Conservation (phyloP, 2,888 invertebrate genomes). For the Tetragonula carbonaria region DNA sequence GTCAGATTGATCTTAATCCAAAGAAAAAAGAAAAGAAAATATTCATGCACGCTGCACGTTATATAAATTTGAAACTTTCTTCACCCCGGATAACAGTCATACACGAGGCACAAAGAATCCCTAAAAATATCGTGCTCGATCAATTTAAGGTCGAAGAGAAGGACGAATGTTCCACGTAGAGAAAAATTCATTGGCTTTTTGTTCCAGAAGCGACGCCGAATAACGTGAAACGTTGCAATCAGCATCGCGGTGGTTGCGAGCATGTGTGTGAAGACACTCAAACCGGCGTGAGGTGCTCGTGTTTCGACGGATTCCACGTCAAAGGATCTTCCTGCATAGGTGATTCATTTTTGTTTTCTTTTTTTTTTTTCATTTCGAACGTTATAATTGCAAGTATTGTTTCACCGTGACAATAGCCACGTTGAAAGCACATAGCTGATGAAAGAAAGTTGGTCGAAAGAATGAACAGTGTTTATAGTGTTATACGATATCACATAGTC, state of each 20-base stretch:
- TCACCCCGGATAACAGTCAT: background rate
- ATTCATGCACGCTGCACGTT: background rate
- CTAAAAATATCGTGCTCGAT: slow-evolving; percentile 2
- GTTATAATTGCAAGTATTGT: slow-evolving; percentile 11
- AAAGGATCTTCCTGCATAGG: slow-evolving; percentile 83
- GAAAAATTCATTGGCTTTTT: slow-evolving; percentile 35
- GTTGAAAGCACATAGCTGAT: too few species aligned
- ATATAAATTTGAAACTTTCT: background rate
- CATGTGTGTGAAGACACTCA: slow-evolving; percentile 84
- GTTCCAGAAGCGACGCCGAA: slow-evolving; percentile 59
- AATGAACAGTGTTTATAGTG: background rate
- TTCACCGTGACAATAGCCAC: background rate
- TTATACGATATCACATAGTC: background rate
- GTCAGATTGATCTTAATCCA: too few species aligned
- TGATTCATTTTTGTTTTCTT: slow-evolving; percentile 64
- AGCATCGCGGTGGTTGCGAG: slow-evolving; percentile 84
- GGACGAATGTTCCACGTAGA: background rate
- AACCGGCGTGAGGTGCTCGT: slow-evolving; percentile 83
- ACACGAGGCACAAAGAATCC: background rate
- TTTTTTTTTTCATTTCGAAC: slow-evolving; percentile 1
- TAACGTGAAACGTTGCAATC: slow-evolving; percentile 79
- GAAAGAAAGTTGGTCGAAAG: background rate
- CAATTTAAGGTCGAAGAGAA: background rate
- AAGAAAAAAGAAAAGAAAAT: background rate
- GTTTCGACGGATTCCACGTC: slow-evolving; percentile 84